Conservation (phyloP, 2,888 invertebrate species). For the Baccha elongata region DNA sequence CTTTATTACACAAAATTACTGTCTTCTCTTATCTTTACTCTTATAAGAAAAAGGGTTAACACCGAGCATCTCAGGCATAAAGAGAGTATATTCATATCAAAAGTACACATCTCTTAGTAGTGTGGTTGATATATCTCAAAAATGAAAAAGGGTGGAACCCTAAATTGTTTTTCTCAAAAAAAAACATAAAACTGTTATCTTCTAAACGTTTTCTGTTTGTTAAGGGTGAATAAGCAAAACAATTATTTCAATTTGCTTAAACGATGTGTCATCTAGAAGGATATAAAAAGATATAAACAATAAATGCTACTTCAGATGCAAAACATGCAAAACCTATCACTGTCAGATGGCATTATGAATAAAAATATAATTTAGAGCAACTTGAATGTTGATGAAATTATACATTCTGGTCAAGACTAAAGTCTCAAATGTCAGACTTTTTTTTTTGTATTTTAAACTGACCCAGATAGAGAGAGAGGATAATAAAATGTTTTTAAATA, state of each 20-base stretch:
- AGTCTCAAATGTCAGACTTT: slow-evolving; percentile 16
- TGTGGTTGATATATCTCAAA: background rate
- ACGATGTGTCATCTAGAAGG: background rate
- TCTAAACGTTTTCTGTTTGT: background rate
- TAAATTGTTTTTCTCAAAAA: slow-evolving; percentile 6
- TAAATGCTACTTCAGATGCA: slow-evolving; percentile 8
- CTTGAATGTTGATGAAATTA: slow-evolving; percentile 22
- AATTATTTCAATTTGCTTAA: slow-evolving; percentile 29
- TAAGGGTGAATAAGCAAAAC: slow-evolving; percentile 16
- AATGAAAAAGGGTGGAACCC: background rate
- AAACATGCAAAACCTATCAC: slow-evolving; percentile 18
- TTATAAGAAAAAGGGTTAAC: background rate
- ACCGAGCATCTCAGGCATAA: background rate
- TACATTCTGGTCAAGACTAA: slow-evolving; percentile 30
- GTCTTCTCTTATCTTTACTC: background rate
- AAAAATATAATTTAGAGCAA: slow-evolving; percentile 14
- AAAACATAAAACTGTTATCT: background rate
- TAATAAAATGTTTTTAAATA: slow-evolving; percentile 17
- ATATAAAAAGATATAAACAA: background rate
- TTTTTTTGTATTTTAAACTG: background rate
- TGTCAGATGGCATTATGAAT: slow-evolving; percentile 36
- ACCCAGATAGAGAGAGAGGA: slow-evolving; percentile 20
- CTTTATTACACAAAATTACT: background rate
- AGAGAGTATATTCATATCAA: background rate
- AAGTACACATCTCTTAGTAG: background rate